These are phyloP conservation scores for Sitophilus oryzae DNA, from an alignment of 1,140 invertebrate genomes.

Conservation along the genomic window DNA sequence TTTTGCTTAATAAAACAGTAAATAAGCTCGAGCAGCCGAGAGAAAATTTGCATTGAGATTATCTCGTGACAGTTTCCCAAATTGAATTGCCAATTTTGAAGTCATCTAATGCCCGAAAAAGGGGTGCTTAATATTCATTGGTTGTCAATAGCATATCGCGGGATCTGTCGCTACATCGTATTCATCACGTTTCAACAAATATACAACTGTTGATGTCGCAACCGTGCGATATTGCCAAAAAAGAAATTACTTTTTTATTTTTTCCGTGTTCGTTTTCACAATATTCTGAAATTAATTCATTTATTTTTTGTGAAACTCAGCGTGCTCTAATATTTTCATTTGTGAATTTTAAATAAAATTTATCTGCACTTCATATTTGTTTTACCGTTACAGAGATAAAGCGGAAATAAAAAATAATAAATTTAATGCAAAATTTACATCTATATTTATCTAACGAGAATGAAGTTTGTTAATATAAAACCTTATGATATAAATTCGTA, in stretches of 20 bases:
- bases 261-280: background rate
- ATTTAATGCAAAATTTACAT: too few species aligned
- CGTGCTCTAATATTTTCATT: too few species aligned
- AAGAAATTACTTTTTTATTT: background rate
- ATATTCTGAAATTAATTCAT: too few species aligned
- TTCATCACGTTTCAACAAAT: conserved; percentile 1
- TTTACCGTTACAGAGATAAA: too few species aligned
- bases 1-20: conserved; percentile 26
- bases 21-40: conserved; percentile 19
- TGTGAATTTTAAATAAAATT: too few species aligned
- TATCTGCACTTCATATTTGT: too few species aligned
- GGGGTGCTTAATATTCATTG: conserved; percentile 26
- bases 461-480: too few species aligned
- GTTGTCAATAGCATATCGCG: conserved; percentile 18
- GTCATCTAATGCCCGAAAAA: conserved; percentile 24
- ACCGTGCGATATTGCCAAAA: conserved; percentile 1
- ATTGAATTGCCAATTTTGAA: conserved; percentile 26
- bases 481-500: too few species aligned
- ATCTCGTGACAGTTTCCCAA: conserved; percentile 26
- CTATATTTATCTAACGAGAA: too few species aligned
- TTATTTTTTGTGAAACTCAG: too few species aligned
- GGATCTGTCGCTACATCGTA: conserved; percentile 6
- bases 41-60: conserved; percentile 29
- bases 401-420: too few species aligned
- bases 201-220: conserved; percentile 1